These are phyloP conservation scores for Nemurella pictetii DNA, from an alignment of 2,888 invertebrate genomes.

Conservation along the genomic window DNA sequence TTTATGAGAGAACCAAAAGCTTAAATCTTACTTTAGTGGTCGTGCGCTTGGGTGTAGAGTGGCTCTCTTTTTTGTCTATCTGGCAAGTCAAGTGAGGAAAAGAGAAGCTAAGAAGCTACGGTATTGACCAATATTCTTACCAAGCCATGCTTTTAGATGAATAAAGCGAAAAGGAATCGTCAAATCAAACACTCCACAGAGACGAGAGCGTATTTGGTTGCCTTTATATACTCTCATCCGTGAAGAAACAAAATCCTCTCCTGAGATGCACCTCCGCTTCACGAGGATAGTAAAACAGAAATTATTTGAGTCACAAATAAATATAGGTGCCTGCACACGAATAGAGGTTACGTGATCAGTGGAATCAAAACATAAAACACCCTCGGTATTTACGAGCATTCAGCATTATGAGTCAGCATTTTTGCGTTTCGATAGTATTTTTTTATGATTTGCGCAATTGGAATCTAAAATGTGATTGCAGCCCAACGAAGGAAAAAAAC, in stretches of 20 bases:
- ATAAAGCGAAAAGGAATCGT: neutral
- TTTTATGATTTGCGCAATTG: no score
- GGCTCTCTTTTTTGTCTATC: neutral
- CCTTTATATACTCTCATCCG: neutral
- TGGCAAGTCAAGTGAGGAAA: neutral
- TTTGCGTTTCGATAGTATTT: no score
- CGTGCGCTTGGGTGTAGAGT: slow-evolving; percentile 1
- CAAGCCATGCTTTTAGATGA: neutral
- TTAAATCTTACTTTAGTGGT: slow-evolving; percentile 19
- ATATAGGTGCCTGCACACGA: no score
- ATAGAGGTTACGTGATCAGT: no score
- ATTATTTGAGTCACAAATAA: no score
- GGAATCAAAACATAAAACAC: no score
- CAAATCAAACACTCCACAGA: neutral
- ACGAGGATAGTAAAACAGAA: no score
- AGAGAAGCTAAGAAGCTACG: neutral
- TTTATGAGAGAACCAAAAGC: slow-evolving; percentile 8
- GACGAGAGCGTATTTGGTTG: neutral
- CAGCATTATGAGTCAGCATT: no score
- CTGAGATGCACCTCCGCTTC: neutral
- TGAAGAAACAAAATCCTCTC: neutral
- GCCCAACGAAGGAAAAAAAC: no score
- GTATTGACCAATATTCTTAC: neutral
- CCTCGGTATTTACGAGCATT: no score
- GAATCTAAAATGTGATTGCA: no score